phyloP scores from a whole-genome alignment of 2,113 vertebrate species.

The Anseranas semipalmata region DNA sequence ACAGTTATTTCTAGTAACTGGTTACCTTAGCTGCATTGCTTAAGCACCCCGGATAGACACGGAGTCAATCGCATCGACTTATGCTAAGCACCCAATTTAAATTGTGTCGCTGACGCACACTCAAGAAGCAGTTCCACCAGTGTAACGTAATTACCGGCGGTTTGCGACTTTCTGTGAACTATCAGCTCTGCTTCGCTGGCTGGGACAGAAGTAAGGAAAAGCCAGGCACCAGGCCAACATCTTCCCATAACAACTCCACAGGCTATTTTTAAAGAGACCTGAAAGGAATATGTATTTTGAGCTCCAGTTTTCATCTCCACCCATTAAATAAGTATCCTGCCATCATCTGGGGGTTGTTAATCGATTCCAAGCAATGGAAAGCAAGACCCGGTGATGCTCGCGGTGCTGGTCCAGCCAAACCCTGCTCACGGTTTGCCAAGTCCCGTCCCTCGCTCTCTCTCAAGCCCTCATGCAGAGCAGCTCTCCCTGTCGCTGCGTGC shows the following conservation, averaged over 20 bases:
- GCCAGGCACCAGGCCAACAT: background rate
- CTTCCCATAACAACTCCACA: fast-evolving
- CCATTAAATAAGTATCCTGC: background rate
- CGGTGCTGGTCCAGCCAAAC: background rate
- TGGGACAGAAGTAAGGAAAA: background rate
- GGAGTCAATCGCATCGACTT: background rate
- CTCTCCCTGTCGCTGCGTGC: background rate
- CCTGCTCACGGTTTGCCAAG: background rate
- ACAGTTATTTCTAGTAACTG: background rate
- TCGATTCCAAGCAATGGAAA: background rate
- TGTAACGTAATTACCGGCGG: background rate
- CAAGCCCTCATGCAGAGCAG: no score
- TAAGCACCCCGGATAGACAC: background rate
- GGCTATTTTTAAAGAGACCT: background rate
- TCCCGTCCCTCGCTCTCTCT: background rate
- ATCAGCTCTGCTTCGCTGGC: background rate
- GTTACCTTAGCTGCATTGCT: background rate
- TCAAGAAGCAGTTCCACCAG: background rate
- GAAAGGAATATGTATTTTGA: background rate
- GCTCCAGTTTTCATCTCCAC: background rate
- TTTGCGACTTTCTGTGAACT: background rate
- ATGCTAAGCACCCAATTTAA: background rate
- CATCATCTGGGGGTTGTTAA: background rate
- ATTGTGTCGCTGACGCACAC: background rate
- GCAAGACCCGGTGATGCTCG: background rate